Conservation (phyloP, 2,797 vertebrate genomes). For the Lithobates sylvaticus region DNA sequence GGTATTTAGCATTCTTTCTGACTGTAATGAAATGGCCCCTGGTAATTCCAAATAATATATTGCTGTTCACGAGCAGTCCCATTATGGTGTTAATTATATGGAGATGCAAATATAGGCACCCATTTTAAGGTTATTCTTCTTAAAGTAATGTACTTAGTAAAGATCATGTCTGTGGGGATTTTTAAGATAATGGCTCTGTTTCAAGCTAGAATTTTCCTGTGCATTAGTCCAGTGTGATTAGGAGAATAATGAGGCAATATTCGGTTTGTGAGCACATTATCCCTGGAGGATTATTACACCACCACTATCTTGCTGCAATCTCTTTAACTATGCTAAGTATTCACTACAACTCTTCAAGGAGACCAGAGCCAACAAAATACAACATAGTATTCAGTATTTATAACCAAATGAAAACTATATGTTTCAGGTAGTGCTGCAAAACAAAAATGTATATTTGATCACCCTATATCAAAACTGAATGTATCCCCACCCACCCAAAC, state of each 20-base stretch:
- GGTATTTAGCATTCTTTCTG: slow-evolving; percentile 12
- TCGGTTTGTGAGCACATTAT: slow-evolving; percentile 51
- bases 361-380: slow-evolving; percentile 17
- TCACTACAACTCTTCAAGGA: slow-evolving; percentile 22
- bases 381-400: background rate
- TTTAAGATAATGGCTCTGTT: slow-evolving; percentile 54
- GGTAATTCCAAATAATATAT: slow-evolving; percentile 17
- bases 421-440: too few relatives aligned
- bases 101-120: slow-evolving; percentile 32
- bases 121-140: slow-evolving; percentile 42
- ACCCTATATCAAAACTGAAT: too few relatives aligned
- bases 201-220: slow-evolving; percentile 48
- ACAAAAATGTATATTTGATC: too few relatives aligned
- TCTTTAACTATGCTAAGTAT: slow-evolving; percentile 30
- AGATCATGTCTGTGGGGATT: slow-evolving; percentile 48
- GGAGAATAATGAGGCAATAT: slow-evolving; percentile 47
- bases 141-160: slow-evolving; percentile 55
- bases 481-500: too few relatives aligned
- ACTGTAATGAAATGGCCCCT: background rate
- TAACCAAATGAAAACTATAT: too few relatives aligned
- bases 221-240: slow-evolving; percentile 60
- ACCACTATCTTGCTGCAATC: slow-evolving; percentile 26
- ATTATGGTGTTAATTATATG: slow-evolving; percentile 48
- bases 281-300: slow-evolving; percentile 42
- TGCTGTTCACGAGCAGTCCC: background rate